These are phyloP conservation scores for Sebastes steindachneri DNA, from an alignment of 2,797 vertebrate species.

Conservation along the genomic window DNA sequence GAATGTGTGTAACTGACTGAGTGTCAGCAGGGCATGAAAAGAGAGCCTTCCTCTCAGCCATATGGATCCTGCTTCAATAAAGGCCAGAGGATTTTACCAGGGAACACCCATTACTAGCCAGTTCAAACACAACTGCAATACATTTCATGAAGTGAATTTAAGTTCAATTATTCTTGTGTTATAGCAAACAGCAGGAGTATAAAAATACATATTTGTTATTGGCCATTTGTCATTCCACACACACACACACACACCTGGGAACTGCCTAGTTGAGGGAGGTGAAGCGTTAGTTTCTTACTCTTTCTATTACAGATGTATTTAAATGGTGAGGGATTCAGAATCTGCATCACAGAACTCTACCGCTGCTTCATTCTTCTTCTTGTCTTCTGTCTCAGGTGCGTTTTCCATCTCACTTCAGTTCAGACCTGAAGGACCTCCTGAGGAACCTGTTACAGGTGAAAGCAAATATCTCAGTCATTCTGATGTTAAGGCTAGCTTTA, in stretches of 20 bases:
- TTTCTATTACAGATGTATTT: neutral
- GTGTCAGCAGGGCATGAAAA: neutral
- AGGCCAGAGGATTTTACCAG: neutral
- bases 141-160: neutral
- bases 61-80: neutral
- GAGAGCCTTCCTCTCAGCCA: neutral
- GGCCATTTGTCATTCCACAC: neutral
- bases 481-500: neutral
- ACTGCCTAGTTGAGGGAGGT: neutral
- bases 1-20: neutral
- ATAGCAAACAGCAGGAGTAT: neutral
- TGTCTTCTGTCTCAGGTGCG: slow-evolving; percentile 85
- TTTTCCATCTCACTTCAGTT: slow-evolving; percentile 98
- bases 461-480: neutral
- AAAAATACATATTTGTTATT: neutral
- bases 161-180: neutral
- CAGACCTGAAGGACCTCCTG: slow-evolving; percentile 96
- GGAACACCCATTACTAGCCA: neutral
- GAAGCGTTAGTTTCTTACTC: neutral
- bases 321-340: neutral
- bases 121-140: neutral
- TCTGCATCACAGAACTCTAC: too few relatives aligned
- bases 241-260: neutral
- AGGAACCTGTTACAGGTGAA: slow-evolving; percentile 93
- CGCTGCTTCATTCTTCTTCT: neutral